A percentile compares a stretch with the other conserved stretches of the same genome.
Conservation (phyloP, 2,888 invertebrate species). For the Synanthedon myopaeformis region DNA sequence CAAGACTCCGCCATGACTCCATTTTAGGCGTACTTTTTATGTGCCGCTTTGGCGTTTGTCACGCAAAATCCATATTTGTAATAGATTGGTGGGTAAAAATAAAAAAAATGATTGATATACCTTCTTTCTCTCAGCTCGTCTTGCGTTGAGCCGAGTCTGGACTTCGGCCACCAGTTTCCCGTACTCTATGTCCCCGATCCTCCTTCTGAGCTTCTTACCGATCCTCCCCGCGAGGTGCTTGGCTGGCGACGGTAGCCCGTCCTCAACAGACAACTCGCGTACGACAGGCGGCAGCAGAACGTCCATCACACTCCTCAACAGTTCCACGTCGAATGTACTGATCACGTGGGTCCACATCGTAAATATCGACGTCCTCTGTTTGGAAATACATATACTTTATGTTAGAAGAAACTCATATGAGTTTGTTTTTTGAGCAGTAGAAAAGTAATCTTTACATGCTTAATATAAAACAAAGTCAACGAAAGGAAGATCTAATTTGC, state of each 20-base stretch:
- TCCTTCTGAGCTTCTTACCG: conserved; percentile 78
- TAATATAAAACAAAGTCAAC: no score
- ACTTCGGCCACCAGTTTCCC: conserved; percentile 75
- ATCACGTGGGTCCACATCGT: conserved; percentile 85
- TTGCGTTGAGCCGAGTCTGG: conserved; percentile 77
- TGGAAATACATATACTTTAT: conserved; percentile 14
- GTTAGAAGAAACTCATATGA: no score
- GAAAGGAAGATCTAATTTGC: no score
- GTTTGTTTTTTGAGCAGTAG: no score
- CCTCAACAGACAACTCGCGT: conserved; percentile 82
- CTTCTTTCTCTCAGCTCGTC: conserved; percentile 81
- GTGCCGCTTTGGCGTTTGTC: no score
- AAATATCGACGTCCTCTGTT: conserved; percentile 81
- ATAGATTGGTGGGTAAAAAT: no score
- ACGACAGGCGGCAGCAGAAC: conserved; percentile 81
- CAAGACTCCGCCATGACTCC: no score
- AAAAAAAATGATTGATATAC: no score
- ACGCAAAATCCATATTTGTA: no score
- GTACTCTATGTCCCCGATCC: conserved; percentile 81
- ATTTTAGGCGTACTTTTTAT: no score
- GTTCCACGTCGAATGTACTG: conserved; percentile 71
- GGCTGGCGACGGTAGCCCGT: conserved; percentile 71
- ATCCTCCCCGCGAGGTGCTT: conserved; percentile 80
- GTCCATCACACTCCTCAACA: conserved; percentile 71
- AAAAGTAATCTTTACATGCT: no score